A percentile compares a stretch with the other conserved stretches of the same genome.
These are phyloP conservation scores for Megalops cyprinoides DNA, from an alignment of 2,797 vertebrate genomes.

Conservation along the genomic window DNA sequence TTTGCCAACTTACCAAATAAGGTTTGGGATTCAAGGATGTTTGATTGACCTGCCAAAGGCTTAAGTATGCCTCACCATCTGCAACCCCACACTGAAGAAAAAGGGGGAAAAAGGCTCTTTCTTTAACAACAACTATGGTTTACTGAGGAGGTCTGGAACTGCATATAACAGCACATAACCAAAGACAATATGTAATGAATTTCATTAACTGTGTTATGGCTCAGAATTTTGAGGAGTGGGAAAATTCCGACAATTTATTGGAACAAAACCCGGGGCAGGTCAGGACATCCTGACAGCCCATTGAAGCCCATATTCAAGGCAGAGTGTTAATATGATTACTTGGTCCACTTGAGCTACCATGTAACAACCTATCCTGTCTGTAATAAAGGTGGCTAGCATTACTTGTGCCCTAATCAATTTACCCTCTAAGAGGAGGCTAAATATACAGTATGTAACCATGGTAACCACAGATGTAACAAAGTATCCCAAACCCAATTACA, in stretches of 20 bases:
- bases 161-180: neutral
- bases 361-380: neutral
- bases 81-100: constrained; percentile 90
- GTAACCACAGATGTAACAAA: neutral
- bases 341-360: too few relatives aligned
- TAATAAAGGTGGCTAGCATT: neutral
- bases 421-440: neutral
- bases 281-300: neutral
- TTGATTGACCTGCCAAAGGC: constrained; percentile 98
- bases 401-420: neutral
- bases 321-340: neutral
- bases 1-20: constrained; percentile 83
- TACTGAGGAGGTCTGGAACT: neutral
- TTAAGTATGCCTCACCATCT: constrained; percentile 95
- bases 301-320: too few relatives aligned
- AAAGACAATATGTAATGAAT: neutral
- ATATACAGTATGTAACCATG: too few relatives aligned
- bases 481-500: neutral
- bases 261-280: neutral
- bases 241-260: neutral
- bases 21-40: constrained; percentile 93
- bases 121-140: neutral
- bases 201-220: neutral
- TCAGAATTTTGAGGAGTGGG: neutral
- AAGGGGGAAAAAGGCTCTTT: neutral